Conservation (phyloP, 2,888 invertebrate genomes). For the Eupithecia tripunctaria region DNA sequence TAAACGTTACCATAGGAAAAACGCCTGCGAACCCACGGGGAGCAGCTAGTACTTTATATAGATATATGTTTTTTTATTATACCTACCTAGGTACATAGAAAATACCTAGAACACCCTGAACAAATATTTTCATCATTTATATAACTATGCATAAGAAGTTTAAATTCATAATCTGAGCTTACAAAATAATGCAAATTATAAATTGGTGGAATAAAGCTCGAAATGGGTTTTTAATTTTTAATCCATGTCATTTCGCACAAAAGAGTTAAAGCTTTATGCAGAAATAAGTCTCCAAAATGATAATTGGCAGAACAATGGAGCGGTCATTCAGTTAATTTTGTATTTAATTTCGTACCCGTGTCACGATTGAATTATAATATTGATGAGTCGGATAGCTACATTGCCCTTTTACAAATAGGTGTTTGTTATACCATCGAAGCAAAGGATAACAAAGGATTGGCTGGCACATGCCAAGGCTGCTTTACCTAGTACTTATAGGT, state of each 20-base stretch:
- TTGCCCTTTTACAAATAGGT: slow-evolving; percentile 23
- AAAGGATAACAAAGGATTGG: slow-evolving; percentile 9
- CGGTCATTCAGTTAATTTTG: slow-evolving; percentile 19
- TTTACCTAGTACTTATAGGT: no score
- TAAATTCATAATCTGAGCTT: neutral
- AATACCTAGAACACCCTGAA: no score
- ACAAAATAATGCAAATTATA: neutral
- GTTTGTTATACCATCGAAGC: slow-evolving; percentile 20
- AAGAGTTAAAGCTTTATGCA: neutral
- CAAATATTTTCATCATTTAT: no score
- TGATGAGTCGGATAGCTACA: slow-evolving; percentile 29
- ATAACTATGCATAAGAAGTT: no score
- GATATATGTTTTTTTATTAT: no score
- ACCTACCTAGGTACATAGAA: no score
- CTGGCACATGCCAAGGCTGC: neutral
- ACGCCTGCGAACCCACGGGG: no score
- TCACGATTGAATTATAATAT: slow-evolving; percentile 36
- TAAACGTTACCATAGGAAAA: no score
- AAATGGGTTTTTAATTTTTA: neutral
- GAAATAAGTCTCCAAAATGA: slow-evolving; percentile 7
- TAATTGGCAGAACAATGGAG: slow-evolving; percentile 22
- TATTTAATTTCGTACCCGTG: slow-evolving; percentile 24
- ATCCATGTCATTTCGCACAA: neutral
- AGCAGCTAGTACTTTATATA: no score
- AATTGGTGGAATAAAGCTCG: neutral